Conservation (phyloP, 2,888 invertebrate species). For the Tetanocera ferruginea region DNA sequence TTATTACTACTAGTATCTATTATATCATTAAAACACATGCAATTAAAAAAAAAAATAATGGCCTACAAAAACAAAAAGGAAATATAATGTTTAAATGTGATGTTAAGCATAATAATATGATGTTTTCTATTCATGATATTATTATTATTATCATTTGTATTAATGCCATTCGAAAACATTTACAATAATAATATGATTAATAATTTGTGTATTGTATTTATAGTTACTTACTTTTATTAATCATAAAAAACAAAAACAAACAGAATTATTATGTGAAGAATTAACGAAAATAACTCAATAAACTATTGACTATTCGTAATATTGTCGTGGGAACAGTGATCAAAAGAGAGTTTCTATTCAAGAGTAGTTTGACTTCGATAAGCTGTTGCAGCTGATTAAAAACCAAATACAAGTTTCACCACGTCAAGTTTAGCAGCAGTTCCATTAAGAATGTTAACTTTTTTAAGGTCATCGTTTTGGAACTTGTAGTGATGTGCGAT, state of each 20-base stretch:
- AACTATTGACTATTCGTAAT: conserved; percentile 44
- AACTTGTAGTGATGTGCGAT: too few relatives aligned
- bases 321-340: conserved; percentile 49
- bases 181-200: conserved; percentile 7
- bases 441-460: too few relatives aligned
- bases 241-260: background rate
- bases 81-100: background rate
- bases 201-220: conserved; percentile 15
- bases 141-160: background rate
- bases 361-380: too few relatives aligned
- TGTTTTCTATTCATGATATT: background rate
- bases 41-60: too few relatives aligned
- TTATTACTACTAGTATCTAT: background rate
- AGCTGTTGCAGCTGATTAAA: too few relatives aligned
- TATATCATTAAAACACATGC: background rate
- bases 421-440: too few relatives aligned
- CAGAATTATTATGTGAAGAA: background rate
- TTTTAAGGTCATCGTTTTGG: too few relatives aligned
- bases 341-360: too few relatives aligned
- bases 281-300: conserved; percentile 36
- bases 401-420: too few relatives aligned
- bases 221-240: conserved; percentile 15
- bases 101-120: background rate
- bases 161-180: conserved; percentile 3
- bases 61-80: background rate